Evolutionary conservation across 23 tunicate genomes (phyloP).

Genomic region (Trididemnum clinides): DNA sequence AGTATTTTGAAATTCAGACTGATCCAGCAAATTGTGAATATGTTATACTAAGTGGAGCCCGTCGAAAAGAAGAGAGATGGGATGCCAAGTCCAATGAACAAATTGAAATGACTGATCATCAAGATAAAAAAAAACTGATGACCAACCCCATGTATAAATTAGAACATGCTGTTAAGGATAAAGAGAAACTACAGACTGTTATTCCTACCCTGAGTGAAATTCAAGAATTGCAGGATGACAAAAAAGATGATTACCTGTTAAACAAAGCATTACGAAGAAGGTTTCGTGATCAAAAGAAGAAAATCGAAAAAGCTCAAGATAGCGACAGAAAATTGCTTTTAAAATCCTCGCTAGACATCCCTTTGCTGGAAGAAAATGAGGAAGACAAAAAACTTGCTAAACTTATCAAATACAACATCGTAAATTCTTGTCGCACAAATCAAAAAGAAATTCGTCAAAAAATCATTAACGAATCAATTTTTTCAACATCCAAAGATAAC

Average conservation of each 20-base stretch:
- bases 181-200: conserved; percentile 44
- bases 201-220: conserved; percentile 78
- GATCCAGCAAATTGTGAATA: conserved; percentile 98
- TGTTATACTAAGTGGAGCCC: conserved; percentile 81
- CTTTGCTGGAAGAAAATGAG: conserved; percentile 46
- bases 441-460: conserved; percentile 40
- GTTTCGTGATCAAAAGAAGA: conserved; percentile 75
- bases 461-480: conserved; percentile 49
- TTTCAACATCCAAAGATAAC: neutral
- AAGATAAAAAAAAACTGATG: conserved; percentile 66
- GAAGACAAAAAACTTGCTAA: conserved; percentile 60
- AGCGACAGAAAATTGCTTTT: conserved; percentile 41
- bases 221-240: conserved; percentile 74
- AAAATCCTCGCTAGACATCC: conserved; percentile 69
- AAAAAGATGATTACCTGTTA: conserved; percentile 64
- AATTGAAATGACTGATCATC: conserved; percentile 86
- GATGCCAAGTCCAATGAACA: conserved; percentile 91
- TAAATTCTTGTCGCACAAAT: conserved; percentile 6
- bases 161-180: conserved; percentile 75
- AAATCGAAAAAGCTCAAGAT: conserved; percentile 54
- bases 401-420: conserved; percentile 52
- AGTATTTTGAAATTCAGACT: conserved; percentile 92
- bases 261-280: conserved; percentile 69
- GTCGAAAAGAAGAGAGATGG: conserved; percentile 94
- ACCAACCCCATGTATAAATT: conserved; percentile 89